phyloP scores from a whole-genome alignment of 2,113 vertebrate species.

The Sturnira hondurensis region DNA sequence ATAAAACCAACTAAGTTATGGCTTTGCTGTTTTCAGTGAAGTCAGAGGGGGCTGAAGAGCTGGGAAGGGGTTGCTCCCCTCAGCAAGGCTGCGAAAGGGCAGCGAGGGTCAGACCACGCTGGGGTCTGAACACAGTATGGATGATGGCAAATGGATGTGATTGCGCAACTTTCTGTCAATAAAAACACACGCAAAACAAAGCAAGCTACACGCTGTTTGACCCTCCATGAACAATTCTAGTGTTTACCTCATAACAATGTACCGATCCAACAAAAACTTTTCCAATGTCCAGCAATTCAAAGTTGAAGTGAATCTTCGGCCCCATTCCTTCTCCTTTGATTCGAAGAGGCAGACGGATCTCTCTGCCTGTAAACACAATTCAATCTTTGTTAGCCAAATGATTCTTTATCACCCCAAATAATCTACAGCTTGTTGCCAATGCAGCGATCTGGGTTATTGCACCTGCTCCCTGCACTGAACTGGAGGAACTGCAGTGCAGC shows the following conservation, averaged over 20 bases:
- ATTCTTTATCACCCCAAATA: background rate
- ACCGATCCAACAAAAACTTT: slow-evolving; percentile 81
- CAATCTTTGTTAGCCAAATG: slow-evolving; percentile 8
- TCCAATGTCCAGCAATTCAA: slow-evolving; percentile 81
- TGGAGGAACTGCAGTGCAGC: background rate
- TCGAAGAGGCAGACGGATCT: slow-evolving; percentile 84
- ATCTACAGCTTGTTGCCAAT: background rate
- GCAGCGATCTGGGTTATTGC: background rate
- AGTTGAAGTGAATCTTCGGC: slow-evolving; percentile 83
- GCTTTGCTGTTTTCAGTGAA: background rate
- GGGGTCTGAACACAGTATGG: background rate
- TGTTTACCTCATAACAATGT: slow-evolving; percentile 85
- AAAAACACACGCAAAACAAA: background rate
- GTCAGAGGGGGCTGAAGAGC: background rate
- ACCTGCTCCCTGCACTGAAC: background rate
- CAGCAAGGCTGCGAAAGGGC: background rate
- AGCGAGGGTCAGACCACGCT: background rate
- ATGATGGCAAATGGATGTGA: background rate
- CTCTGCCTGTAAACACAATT: slow-evolving; percentile 80
- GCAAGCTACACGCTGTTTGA: background rate
- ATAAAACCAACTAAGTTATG: slow-evolving; percentile 10
- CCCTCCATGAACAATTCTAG: background rate
- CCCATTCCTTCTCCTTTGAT: slow-evolving; percentile 87
- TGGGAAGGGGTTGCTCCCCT: background rate
- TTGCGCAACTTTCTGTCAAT: background rate